Evolutionary conservation across 2,797 vertebrate species (phyloP).

Genomic region (Brachyalestes nurse): DNA sequence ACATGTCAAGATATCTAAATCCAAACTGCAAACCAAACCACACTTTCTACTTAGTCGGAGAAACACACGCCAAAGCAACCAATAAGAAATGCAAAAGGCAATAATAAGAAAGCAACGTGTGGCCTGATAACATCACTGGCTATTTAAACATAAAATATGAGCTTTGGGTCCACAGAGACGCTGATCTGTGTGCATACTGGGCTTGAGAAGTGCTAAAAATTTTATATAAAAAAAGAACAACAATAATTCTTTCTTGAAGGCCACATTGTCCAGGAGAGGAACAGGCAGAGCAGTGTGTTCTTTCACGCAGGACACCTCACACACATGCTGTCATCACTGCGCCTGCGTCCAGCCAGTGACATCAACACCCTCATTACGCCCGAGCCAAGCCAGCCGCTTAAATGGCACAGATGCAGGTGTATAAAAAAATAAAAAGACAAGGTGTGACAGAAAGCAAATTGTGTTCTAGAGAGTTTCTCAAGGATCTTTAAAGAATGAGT

Average conservation of each 20-base stretch:
- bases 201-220: conserved; percentile 38
- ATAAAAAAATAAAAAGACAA: conserved; percentile 67
- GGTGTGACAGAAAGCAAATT: conserved; percentile 62
- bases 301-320: conserved; percentile 13
- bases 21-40: conserved; percentile 53
- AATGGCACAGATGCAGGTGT: conserved; percentile 37
- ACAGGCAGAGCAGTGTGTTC: conserved; percentile 13
- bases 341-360: conserved; percentile 33
- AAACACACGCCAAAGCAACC: conserved; percentile 54
- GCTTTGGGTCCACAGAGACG: conserved; percentile 23
- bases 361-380: conserved; percentile 21
- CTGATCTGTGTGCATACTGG: conserved; percentile 2
- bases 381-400: conserved; percentile 3
- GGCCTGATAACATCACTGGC: conserved; percentile 50
- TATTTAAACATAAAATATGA: conserved; percentile 48
- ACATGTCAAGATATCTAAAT: conserved; percentile 56
- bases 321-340: conserved; percentile 12
- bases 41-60: conserved; percentile 46
- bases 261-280: conserved; percentile 26
- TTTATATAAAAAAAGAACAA: conserved; percentile 26
- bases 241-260: conserved; percentile 33
- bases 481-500: conserved; percentile 61
- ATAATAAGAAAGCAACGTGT: conserved; percentile 50
- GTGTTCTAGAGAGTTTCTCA: conserved; percentile 52
- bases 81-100: conserved; percentile 51